Conservation (phyloP, 1,140 invertebrate species). For the Calephelis virginiensis region DNA sequence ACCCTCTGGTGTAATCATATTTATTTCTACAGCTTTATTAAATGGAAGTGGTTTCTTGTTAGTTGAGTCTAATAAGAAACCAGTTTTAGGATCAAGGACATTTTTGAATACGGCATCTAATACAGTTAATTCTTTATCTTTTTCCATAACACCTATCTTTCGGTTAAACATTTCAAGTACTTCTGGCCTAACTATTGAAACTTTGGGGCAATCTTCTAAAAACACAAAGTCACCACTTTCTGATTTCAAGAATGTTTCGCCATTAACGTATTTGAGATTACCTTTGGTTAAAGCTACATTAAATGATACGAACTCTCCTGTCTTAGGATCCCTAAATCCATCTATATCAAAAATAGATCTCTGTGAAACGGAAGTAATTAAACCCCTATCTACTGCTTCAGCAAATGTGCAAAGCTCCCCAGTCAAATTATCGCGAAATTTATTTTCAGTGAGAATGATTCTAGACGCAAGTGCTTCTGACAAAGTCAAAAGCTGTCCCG, state of each 20-base stretch:
- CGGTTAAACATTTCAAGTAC: constrained; percentile 91
- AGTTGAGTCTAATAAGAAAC: constrained; percentile 89
- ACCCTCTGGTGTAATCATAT: constrained; percentile 91
- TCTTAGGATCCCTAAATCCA: constrained; percentile 91
- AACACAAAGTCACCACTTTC: constrained; percentile 86
- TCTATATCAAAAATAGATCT: constrained; percentile 95
- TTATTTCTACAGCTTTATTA: constrained; percentile 90
- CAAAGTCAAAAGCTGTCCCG: constrained; percentile 89
- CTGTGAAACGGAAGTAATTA: constrained; percentile 92
- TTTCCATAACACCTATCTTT: constrained; percentile 88
- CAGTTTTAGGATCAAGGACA: constrained; percentile 91
- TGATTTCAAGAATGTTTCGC: constrained; percentile 86
- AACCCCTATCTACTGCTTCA: constrained; percentile 91
- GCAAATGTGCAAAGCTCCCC: constrained; percentile 85
- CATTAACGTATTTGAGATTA: constrained; percentile 86
- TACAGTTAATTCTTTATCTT: constrained; percentile 87
- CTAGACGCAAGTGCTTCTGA: constrained; percentile 89
- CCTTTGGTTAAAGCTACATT: constrained; percentile 91
- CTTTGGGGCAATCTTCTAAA: constrained; percentile 83
- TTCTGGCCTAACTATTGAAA: constrained; percentile 85
- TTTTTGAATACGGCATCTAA: constrained; percentile 91
- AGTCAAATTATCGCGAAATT: constrained; percentile 85
- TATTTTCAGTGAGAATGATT: constrained; percentile 86
- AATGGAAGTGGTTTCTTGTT: constrained; percentile 88
- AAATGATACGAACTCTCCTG: constrained; percentile 90